Conservation (phyloP, 2,888 invertebrate species). For the Leucophenga montana region DNA sequence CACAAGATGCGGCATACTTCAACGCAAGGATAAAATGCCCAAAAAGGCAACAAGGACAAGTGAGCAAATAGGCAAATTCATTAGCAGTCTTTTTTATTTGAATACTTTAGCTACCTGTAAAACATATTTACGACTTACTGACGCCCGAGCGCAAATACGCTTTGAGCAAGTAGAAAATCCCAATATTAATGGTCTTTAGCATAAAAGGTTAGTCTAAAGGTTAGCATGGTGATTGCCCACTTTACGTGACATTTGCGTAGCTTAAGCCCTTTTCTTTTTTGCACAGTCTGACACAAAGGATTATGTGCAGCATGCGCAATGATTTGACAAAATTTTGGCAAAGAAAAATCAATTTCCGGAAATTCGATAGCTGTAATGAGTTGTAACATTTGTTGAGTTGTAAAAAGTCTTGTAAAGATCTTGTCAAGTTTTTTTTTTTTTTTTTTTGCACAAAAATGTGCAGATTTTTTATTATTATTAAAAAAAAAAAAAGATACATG, state of each 20-base stretch:
- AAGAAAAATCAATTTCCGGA: background rate
- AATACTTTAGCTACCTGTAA: background rate
- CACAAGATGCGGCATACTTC: too few species aligned
- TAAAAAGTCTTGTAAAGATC: background rate
- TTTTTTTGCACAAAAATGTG: conserved; percentile 8
- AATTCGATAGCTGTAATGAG: conserved; percentile 9
- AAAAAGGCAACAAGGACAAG: background rate
- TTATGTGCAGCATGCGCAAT: conserved; percentile 41
- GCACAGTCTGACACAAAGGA: conserved; percentile 42
- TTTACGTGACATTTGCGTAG: conserved; percentile 60
- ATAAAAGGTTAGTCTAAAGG: background rate
- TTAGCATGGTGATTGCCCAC: conserved; percentile 47
- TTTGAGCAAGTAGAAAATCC: conserved; percentile 49
- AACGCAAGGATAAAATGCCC: background rate
- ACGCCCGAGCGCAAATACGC: conserved; percentile 23
- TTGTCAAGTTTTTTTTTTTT: background rate
- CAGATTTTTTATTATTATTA: background rate
- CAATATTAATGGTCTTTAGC: conserved; percentile 57
- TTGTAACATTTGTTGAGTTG: conserved; percentile 1
- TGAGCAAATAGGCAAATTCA: conserved; percentile 8
- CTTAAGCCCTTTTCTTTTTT: conserved; percentile 46
- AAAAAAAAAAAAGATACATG: background rate
- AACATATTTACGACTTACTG: conserved; percentile 43
- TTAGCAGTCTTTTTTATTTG: background rate
- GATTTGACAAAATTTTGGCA: conserved; percentile 18